Evolutionary conservation across 2,113 vertebrate genomes (phyloP).

Genomic region (Zapornia atra): DNA sequence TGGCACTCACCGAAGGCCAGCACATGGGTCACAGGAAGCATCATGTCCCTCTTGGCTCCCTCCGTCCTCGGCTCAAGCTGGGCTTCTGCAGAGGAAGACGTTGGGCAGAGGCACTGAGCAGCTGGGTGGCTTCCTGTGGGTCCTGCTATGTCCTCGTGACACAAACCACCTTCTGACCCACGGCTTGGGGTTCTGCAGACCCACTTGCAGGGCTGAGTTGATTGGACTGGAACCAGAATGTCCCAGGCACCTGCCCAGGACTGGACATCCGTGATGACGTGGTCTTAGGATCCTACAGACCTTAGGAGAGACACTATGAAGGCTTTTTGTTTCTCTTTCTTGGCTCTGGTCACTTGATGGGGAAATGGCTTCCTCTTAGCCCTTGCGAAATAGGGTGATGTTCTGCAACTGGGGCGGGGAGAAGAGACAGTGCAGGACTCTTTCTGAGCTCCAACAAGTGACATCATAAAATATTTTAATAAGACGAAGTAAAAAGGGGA

Average conservation of each 20-base stretch:
- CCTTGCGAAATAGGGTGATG: not conserved
- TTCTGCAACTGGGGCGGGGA: not conserved
- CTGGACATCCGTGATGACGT: accelerated
- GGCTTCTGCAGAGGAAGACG: not conserved
- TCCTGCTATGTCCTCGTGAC: accelerated
- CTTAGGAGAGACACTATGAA: not conserved
- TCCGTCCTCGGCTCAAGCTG: not conserved
- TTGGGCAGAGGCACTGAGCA: not conserved
- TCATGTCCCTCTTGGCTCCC: not conserved
- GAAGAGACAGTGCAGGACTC: not conserved
- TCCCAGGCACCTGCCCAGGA: not conserved
- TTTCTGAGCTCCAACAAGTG: not conserved
- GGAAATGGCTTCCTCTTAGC: not conserved
- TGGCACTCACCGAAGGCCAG: slow-evolving; percentile 11
- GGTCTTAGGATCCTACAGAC: not conserved
- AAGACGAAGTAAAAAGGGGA: not conserved
- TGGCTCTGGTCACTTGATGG: not conserved
- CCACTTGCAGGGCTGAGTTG: not conserved
- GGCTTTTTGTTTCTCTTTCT: not conserved
- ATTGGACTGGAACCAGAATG: not conserved
- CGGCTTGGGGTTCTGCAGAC: not conserved
- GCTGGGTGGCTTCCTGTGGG: not conserved
- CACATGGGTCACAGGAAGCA: not conserved
- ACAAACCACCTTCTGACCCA: not conserved
- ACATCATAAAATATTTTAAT: not conserved